Percentiles rank a stretch among this genome's conserved stretches.
phyloP scores from a whole-genome alignment of 2,113 vertebrate genomes.

The Cottus gobio region DNA sequence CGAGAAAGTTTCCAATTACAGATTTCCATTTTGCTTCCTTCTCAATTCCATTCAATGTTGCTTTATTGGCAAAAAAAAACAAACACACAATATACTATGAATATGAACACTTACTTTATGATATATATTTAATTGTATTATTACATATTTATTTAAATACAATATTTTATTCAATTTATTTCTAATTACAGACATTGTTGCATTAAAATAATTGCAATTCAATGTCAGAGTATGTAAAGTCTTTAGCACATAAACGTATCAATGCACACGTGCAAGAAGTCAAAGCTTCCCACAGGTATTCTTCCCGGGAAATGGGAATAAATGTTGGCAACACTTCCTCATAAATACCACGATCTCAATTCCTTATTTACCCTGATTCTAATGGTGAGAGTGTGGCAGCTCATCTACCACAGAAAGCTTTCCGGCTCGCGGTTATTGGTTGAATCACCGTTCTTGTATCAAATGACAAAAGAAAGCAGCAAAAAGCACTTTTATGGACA shows the following conservation, averaged over 20 bases:
- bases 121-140: background rate
- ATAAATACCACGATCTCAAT: constrained; percentile 33
- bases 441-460: constrained; percentile 50
- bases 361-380: constrained; percentile 33
- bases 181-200: background rate
- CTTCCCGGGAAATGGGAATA: background rate
- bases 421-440: constrained; percentile 36
- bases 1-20: background rate
- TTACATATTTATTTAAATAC: no score
- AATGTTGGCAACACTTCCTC: constrained; percentile 18
- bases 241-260: background rate
- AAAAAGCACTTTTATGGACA: constrained; percentile 59
- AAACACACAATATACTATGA: no score
- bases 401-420: constrained; percentile 29
- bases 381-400: constrained; percentile 43
- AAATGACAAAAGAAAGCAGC: constrained; percentile 51
- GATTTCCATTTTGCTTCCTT: background rate
- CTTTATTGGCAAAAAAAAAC: background rate
- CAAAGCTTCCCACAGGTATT: background rate
- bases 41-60: background rate
- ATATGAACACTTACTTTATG: background rate
- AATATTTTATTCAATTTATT: background rate
- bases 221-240: constrained; percentile 11
- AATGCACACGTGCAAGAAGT: background rate
- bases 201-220: background rate